These are phyloP conservation scores for Gambusia affinis DNA, from an alignment of 2,113 vertebrate species.

Conservation along the genomic window DNA sequence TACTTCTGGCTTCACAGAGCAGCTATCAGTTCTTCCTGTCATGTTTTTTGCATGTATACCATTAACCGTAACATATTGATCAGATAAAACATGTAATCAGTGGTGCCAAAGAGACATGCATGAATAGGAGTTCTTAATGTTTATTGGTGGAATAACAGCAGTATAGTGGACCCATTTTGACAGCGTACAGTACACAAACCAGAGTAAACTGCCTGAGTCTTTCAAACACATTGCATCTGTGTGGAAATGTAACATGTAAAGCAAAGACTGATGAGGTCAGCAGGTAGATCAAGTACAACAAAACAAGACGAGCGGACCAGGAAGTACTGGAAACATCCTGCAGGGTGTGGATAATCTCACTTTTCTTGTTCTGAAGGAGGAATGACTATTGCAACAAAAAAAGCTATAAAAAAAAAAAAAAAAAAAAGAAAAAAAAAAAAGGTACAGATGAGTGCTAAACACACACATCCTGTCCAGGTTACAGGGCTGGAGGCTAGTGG, in stretches of 20 bases:
- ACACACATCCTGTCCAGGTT: background rate
- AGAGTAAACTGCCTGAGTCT: conserved; percentile 61
- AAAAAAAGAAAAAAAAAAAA: too few species aligned
- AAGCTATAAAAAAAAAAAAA: background rate
- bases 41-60: too few species aligned
- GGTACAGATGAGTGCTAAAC: background rate
- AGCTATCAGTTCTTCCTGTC: too few species aligned
- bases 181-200: conserved; percentile 37
- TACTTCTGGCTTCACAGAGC: too few species aligned
- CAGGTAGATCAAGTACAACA: background rate
- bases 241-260: conserved; percentile 27
- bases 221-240: conserved; percentile 16
- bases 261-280: conserved; percentile 17
- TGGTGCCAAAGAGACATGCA: background rate
- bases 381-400: background rate
- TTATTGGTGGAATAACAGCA: conserved; percentile 46
- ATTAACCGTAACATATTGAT: too few species aligned
- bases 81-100: background rate
- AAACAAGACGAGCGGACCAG: conserved; percentile 18
- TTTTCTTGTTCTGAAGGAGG: background rate
- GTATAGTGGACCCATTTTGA: conserved; percentile 40
- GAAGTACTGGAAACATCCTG: conserved; percentile 2
- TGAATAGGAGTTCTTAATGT: background rate
- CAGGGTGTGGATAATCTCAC: conserved; percentile 1
- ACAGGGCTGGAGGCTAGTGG: conserved; percentile 51